Evolutionary conservation across 2,797 vertebrate genomes (phyloP), one percentile per base, ranked within the genome.

Genomic region (Cryptoprocta ferox): DNA sequence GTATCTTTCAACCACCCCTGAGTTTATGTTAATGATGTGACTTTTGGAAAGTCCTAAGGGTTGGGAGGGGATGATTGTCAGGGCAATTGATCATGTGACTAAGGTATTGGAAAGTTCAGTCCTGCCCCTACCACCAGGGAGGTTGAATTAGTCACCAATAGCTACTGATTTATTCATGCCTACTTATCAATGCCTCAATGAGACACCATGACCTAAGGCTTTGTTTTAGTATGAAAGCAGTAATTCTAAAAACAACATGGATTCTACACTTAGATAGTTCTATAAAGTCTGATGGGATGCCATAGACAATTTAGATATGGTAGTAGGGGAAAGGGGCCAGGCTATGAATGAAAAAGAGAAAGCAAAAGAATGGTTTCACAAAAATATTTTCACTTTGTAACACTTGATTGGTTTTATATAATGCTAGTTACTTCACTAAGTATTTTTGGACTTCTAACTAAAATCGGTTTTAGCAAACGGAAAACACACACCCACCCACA

Each of bases 391-490:
- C 35, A 95, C 37, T 83, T 91, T 70, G 30, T 65, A 78, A 35
- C 11, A 90, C 24, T 66, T 2, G 16, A 32, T 83, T 83, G 28
- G 14, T 21, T 63, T 91, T 86, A 84, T 86, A 56, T 28, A n/a
- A 18, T 79, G 76, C 37, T 59, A 85, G 83, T 91, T 91, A 78
- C 32, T 65, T 76, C 28, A 78, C 7, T 11, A 82, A 70, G 53
- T 81, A 65, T 21, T 88, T 90, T 87, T 63, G 12, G 37, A 78
- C 19, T 84, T 82, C 63, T 48, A 87, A 50, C 11, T 78, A 71
- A 73, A 95, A 83, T 53, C 61, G 6, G 18, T 50, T 87, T 90
- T 87, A 71, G 50, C 9, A 95, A 97, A 96, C 53, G 8, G 14
- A 28, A 84, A 75, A 48, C 39, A 30, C 37, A 70, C 11, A 61